Conservation (phyloP, 2,797 vertebrate genomes). For the Anguilla obscura region DNA sequence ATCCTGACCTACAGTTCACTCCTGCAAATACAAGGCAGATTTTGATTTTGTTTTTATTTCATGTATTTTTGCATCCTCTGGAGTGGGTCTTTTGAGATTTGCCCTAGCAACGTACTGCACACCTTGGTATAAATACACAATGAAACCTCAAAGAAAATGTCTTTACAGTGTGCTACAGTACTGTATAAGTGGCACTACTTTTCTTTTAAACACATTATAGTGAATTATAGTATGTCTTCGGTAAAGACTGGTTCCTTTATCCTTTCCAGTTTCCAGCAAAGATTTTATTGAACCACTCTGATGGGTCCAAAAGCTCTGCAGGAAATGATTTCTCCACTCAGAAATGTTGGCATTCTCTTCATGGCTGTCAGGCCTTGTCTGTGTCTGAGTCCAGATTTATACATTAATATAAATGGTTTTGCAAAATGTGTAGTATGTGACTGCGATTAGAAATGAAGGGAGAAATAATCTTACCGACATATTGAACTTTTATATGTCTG, state of each 20-base stretch:
- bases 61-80: neutral
- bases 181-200: neutral
- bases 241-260: neutral
- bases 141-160: neutral
- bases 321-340: slow-evolving; percentile 2
- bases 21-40: neutral
- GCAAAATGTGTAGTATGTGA: slow-evolving; percentile 1
- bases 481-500: slow-evolving; percentile 13
- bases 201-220: neutral
- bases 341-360: slow-evolving; percentile 14
- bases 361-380: slow-evolving; percentile 17
- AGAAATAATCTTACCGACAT: slow-evolving; percentile 15
- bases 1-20: neutral
- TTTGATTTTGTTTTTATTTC: neutral
- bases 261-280: neutral
- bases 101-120: neutral
- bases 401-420: slow-evolving; percentile 11
- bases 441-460: slow-evolving; percentile 1
- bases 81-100: neutral
- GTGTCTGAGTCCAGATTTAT: slow-evolving; percentile 1
- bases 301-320: neutral
- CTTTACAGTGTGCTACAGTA: neutral
- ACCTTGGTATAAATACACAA: neutral
- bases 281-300: neutral
- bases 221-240: neutral